Evolutionary conservation across 2,113 vertebrate species (phyloP).

Genomic region (Thamnophis sirtalis): DNA sequence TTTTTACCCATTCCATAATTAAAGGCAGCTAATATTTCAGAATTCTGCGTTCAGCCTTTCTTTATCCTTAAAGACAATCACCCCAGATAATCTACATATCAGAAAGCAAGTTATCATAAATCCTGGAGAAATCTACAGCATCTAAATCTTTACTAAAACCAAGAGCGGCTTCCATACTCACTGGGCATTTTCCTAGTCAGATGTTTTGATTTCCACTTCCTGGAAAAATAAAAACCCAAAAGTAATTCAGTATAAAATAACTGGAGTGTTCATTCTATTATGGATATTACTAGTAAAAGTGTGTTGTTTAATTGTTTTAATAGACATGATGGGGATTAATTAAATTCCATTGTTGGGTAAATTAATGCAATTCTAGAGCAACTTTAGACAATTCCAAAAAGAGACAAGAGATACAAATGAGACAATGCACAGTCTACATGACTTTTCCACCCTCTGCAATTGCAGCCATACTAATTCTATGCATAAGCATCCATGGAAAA

Average conservation of each 20-base stretch:
- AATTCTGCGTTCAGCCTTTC: neutral
- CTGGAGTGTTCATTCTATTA: neutral
- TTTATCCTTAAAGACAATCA: neutral
- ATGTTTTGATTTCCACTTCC: neutral
- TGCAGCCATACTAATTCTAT: neutral
- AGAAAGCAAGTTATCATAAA: neutral
- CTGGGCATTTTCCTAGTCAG: neutral
- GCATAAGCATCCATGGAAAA: neutral
- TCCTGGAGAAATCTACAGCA: neutral
- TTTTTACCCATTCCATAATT: neutral
- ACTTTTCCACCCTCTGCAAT: too few relatives aligned
- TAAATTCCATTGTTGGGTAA: neutral
- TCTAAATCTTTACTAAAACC: neutral
- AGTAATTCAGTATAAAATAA: neutral
- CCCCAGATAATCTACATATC: neutral
- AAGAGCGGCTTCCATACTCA: neutral
- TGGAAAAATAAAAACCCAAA: neutral
- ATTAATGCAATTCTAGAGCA: neutral
- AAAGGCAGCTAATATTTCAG: neutral
- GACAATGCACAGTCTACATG: neutral
- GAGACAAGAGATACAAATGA: neutral
- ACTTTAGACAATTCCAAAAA: neutral
- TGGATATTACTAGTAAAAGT: neutral
- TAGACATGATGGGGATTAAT: neutral
- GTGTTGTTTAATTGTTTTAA: neutral